Base-by-base conservation (phyloP, 2,888 invertebrate species). In the Drosophila falleni region DNA sequence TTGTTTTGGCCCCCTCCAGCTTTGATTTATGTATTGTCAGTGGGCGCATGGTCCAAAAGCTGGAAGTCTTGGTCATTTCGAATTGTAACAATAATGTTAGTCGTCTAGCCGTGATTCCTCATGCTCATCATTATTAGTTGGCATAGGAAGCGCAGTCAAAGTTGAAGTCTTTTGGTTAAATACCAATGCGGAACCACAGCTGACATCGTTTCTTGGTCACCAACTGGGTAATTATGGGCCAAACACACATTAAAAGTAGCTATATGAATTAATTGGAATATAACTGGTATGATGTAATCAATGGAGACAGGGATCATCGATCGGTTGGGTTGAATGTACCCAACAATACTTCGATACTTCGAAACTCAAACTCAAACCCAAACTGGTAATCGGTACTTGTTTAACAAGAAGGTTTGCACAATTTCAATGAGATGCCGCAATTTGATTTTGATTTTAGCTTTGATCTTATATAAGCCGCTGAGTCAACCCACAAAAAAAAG, bases 61-160 rank as follows among this genome's bases (percentile, higher is more conserved):
- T 41, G n/a, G 29, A 29, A 9, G 15, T 49, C 42, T n/a, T 46
- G 75, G 59, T 50, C 80, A 87, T 85, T 83, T 83, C 82, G 87
- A 82, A 85, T 80, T 83, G 85, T 87, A 71, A 84, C 81, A 74
- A 65, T 86, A 73, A 78, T 74, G 71, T 68, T 53, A 68, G 60
- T 31, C 13, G 41, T 15, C 44, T 51, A 71, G 69, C 66, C 69
- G 49, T 61, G 73, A 78, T 78, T 67, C 65, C 53, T 54, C 35
- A 50, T 54, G 59, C 56, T 62, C 70, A 77, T 72, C 69, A 72
- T 70, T 53, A 59, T 60, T 29, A 47, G 56, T 41, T 29, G 16
- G 35, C 64, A 51, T 65, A 67, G 80, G 77, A 80, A 78, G 76
- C 46, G 44, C 46, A 60, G 41, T 54, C 51, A 49, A 46, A 26